Conservation (phyloP, 2,113 vertebrate species). For the Hucho hucho region DNA sequence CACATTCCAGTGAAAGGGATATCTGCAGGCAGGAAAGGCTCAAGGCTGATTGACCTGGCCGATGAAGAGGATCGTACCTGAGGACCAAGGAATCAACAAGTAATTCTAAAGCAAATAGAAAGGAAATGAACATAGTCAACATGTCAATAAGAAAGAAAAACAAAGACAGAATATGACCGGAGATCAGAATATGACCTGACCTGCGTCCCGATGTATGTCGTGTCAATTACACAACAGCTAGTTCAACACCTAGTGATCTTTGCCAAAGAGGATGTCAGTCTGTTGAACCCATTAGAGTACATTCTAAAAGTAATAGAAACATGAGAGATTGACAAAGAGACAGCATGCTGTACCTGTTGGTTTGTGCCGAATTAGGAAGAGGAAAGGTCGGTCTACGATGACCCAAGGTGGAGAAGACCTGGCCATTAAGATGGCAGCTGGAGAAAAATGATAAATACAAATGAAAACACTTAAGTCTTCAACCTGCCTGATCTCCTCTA, state of each 20-base stretch:
- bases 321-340: neutral
- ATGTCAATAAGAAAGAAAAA: neutral
- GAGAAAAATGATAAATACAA: slow-evolving; percentile 11
- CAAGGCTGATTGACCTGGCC: slow-evolving; percentile 93
- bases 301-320: neutral
- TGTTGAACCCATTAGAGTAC: neutral
- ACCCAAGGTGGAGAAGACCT: slow-evolving; percentile 93
- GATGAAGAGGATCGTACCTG: slow-evolving; percentile 93
- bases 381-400: slow-evolving; percentile 87
- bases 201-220: neutral
- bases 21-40: slow-evolving; percentile 35
- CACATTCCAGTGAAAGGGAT: neutral
- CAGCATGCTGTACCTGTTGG: slow-evolving; percentile 81
- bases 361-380: slow-evolving; percentile 91
- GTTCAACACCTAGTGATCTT: neutral
- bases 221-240: neutral
- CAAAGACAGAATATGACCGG: neutral
- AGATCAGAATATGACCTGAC: neutral
- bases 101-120: neutral
- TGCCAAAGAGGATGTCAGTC: neutral
- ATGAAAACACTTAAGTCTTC: neutral
- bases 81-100: neutral
- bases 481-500: neutral
- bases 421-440: slow-evolving; percentile 89
- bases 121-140: neutral